Base-by-base conservation (phyloP, 2,888 invertebrate genomes). In the Physocephala rufipes region DNA sequence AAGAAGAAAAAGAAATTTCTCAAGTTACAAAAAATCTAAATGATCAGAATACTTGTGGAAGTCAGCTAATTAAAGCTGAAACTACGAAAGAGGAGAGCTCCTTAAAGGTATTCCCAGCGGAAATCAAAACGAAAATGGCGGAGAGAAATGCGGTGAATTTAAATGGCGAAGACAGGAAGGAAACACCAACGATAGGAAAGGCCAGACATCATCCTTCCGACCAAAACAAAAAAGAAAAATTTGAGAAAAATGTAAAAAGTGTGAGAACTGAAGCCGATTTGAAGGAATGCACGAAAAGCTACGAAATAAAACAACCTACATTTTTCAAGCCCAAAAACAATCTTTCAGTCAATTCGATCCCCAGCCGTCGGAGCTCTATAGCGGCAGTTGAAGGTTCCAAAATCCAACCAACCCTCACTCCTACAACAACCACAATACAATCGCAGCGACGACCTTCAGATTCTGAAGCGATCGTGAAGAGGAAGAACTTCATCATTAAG, bases 311-410 rank as follows among this genome's bases (percentile, higher is more conserved):
- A 16, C 2, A 24, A 0, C 1, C 26, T 1, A 24, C 15, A 9
- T 12, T n/a, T 13, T 59, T 49, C 16, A 67, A 67, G 30, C 1
- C 30, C 26, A 58, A 62, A n/a, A 63, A 64, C n/a, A 69, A 70
- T 15, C 15, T 21, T 15, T 21, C 28, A 13, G 21, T 15, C 1
- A 63, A 62, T 30, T 21, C 65, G 5, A 28, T 24, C 28, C 5
- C 9, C 28, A 16, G 47, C 0, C 79, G 84, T 4, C 79, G 84
- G 15, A 83, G 85, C 16, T 84, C 84, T 0, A 80, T 85, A 73
- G 84, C 84, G 3, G 83, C 82, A 3, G 81, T 82, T n/a, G 84
- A 84, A 72, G 78, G 78, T 62, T 82, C 83, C 4, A 81, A 79
- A 78, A 84, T 83, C 68, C 81, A 79, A 71, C 74, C 79, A 16